These are phyloP conservation scores for Schizopygopsis pylzovi DNA, from an alignment of 2,797 vertebrate species.

Conservation along the genomic window DNA sequence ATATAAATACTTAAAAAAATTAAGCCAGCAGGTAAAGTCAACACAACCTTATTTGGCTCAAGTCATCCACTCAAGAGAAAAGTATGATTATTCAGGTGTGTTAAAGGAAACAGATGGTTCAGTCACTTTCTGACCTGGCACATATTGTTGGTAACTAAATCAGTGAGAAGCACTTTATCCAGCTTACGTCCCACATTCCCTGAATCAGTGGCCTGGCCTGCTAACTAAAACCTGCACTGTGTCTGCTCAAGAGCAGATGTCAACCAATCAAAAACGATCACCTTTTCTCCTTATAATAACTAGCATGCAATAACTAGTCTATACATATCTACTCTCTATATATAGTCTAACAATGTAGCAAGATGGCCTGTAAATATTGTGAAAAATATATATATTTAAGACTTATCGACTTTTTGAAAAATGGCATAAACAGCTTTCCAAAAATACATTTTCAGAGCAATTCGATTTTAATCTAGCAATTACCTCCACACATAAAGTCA, in stretches of 20 bases:
- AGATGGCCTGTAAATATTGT: background rate
- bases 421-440: background rate
- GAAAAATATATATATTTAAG: background rate
- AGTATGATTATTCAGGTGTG: slow-evolving; percentile 16
- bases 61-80: slow-evolving; percentile 11
- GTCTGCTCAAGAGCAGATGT: slow-evolving; percentile 31
- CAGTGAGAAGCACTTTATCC: slow-evolving; percentile 56
- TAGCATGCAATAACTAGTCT: background rate
- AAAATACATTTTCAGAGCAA: background rate
- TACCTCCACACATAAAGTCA: slow-evolving; percentile 23
- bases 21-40: background rate
- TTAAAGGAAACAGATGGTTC: slow-evolving; percentile 43
- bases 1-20: background rate
- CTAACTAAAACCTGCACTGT: slow-evolving; percentile 21
- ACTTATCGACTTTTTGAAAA: background rate
- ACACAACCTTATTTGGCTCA: background rate
- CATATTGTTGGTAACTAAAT: slow-evolving; percentile 49
- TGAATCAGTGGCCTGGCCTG: slow-evolving; percentile 40
- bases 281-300: background rate
- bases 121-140: slow-evolving; percentile 54
- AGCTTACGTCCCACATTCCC: slow-evolving; percentile 57
- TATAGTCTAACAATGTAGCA: background rate
- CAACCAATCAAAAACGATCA: slow-evolving; percentile 25
- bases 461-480: background rate
- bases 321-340: background rate